Percentiles rank a stretch among this genome's conserved stretches.
These are phyloP conservation scores for Eupithecia dodoneata DNA, from an alignment of 2,888 invertebrate genomes.

Conservation along the genomic window DNA sequence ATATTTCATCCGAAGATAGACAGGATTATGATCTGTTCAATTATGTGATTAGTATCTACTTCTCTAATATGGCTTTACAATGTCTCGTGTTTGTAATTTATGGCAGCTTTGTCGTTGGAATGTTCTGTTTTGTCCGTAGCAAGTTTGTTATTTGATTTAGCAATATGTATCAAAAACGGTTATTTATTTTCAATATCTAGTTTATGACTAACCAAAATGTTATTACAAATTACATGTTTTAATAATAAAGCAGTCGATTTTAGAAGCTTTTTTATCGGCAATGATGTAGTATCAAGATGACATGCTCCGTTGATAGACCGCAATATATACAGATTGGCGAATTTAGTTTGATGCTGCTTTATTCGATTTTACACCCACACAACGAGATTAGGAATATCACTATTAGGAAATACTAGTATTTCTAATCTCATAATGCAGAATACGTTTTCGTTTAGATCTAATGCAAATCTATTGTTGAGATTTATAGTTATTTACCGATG, in stretches of 20 bases:
- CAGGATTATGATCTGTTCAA: conserved; percentile 42
- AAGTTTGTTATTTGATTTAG: conserved; percentile 10
- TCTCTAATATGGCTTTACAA: conserved; percentile 33
- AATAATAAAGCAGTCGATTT: neutral
- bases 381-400: neutral
- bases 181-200: conserved; percentile 3
- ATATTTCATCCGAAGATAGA: conserved; percentile 49
- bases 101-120: conserved; percentile 24
- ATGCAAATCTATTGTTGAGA: neutral
- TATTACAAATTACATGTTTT: neutral
- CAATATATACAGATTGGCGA: conserved; percentile 55
- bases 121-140: conserved; percentile 2
- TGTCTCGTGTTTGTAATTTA: conserved; percentile 38
- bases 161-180: neutral
- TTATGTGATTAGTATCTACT: conserved; percentile 40
- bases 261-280: conserved; percentile 32
- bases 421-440: neutral
- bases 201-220: neutral
- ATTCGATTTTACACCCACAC: conserved; percentile 47
- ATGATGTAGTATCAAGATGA: conserved; percentile 38
- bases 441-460: neutral
- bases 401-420: too few species aligned
- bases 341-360: conserved; percentile 58
- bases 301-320: conserved; percentile 32
- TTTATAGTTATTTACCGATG: neutral